phyloP scores from a whole-genome alignment of 1,140 invertebrate genomes.

The Drosophila miranda region DNA sequence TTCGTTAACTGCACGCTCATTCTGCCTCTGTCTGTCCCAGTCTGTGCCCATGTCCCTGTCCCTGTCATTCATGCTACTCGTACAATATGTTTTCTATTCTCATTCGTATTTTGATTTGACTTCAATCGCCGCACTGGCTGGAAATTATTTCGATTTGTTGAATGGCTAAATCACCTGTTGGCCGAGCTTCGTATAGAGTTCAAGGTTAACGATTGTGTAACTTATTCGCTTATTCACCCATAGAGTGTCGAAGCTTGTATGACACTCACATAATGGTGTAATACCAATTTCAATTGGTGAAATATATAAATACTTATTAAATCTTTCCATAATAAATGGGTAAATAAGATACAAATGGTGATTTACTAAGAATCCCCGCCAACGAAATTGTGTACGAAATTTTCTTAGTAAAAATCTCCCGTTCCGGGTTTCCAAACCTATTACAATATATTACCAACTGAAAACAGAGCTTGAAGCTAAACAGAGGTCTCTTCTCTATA shows the following conservation, averaged over 20 bases:
- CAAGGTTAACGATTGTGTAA: slow-evolving; percentile 32
- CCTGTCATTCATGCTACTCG: slow-evolving; percentile 16
- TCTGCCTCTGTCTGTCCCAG: slow-evolving; percentile 18
- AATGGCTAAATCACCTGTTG: slow-evolving; percentile 36
- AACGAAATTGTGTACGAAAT: too few relatives aligned
- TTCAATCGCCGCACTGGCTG: slow-evolving; percentile 23
- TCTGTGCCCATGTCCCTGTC: slow-evolving; percentile 38
- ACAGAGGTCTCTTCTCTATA: slow-evolving; percentile 8
- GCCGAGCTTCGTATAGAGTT: slow-evolving; percentile 22
- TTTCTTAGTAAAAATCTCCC: too few relatives aligned
- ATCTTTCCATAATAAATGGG: too few relatives aligned
- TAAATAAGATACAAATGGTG: too few relatives aligned
- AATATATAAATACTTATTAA: too few relatives aligned
- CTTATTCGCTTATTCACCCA: slow-evolving; percentile 7
- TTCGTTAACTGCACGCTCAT: slow-evolving; percentile 65
- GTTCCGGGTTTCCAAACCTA: neutral
- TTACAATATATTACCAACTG: neutral
- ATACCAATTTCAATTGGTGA: too few relatives aligned
- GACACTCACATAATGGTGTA: too few relatives aligned
- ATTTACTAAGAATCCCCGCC: too few relatives aligned
- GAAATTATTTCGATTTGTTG: slow-evolving; percentile 45
- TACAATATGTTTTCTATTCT: slow-evolving; percentile 30
- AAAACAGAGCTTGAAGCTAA: slow-evolving; percentile 13
- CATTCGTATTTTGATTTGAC: slow-evolving; percentile 37
- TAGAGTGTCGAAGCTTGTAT: neutral